A percentile compares a stretch with the other conserved stretches of the same genome.
Evolutionary conservation across 2,113 vertebrate species (phyloP).

Genomic region (Alosa alosa): DNA sequence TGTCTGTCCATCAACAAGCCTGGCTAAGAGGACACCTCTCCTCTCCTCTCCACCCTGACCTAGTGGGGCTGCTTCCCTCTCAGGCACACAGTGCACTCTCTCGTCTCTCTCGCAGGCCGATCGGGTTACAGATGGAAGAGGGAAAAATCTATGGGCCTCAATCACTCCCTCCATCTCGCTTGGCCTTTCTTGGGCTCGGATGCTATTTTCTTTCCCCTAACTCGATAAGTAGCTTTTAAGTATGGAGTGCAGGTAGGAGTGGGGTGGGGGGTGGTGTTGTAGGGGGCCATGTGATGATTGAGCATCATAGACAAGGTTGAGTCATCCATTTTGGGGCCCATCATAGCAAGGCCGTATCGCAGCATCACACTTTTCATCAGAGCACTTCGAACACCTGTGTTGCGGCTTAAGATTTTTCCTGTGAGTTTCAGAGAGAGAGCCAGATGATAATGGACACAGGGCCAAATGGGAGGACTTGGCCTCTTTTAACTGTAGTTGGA

Average conservation of each 20-base stretch:
- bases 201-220: constrained; percentile 69
- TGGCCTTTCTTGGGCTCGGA: constrained; percentile 54
- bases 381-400: constrained; percentile 36
- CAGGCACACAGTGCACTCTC: constrained; percentile 58
- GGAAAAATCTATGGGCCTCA: constrained; percentile 69
- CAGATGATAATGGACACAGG: neutral
- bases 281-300: constrained; percentile 39
- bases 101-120: constrained; percentile 60
- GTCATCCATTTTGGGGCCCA: constrained; percentile 51
- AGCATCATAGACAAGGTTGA: constrained; percentile 55
- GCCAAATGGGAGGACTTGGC: neutral
- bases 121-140: constrained; percentile 63
- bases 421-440: neutral
- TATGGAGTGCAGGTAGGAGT: constrained; percentile 53
- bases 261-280: neutral
- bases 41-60: neutral
- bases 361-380: constrained; percentile 64
- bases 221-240: constrained; percentile 79
- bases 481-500: neutral
- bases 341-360: constrained; percentile 41
- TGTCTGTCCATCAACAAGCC: constrained; percentile 71
- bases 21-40: constrained; percentile 34
- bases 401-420: neutral
- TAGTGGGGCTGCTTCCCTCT: neutral
- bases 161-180: constrained; percentile 68